Evolutionary conservation across 2,113 vertebrate species (phyloP), one percentile per base, ranked within the genome.

Genomic region (Megatriorchis doriae): DNA sequence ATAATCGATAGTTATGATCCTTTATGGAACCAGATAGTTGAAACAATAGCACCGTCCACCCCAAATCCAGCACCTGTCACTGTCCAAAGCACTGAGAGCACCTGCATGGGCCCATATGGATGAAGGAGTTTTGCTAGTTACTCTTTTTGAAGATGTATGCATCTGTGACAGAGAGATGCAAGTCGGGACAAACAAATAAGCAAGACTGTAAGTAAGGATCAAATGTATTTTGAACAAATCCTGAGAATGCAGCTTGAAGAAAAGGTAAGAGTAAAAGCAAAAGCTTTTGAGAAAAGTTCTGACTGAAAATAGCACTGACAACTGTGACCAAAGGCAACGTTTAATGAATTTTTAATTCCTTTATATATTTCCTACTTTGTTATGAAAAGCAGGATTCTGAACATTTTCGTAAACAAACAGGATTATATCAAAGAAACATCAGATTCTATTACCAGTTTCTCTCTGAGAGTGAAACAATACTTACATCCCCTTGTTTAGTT

Each of bases 1-100:
- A 32, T 47, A 52, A 65, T 31, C 0, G 0, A 45, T 45, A 72
- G 11, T 10, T 65, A 21, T 1, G 6, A 72, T 62, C 7, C 13
- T 75, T 72, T 72, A 56, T 85, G 40, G 34, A 77, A 83, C 11
- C 4, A 56, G 12, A 45, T 13, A 61, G 7, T 75, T 3, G 2
- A 48, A 90, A 85, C 5, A 59, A 26, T 25, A 72, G 2, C 71
- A 83, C 1, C 5, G 2, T 50, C 8, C 26, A 74, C 22, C 47
- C 26, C 48, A 73, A 40, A 88, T 65, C 79, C 43, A 82, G 15
- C 31, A 40, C 68, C 16, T 82, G 70, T 68, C 34, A 31, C 29
- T 56, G 31, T 52, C 62, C 21, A 82, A 80, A 88, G 4, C 47
- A 36, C 16, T 6, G 32, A 79, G 25, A 68, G 9, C 14, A 66